Evolutionary conservation across 2,113 vertebrate species (phyloP).

Genomic region (Malurus elegans): DNA sequence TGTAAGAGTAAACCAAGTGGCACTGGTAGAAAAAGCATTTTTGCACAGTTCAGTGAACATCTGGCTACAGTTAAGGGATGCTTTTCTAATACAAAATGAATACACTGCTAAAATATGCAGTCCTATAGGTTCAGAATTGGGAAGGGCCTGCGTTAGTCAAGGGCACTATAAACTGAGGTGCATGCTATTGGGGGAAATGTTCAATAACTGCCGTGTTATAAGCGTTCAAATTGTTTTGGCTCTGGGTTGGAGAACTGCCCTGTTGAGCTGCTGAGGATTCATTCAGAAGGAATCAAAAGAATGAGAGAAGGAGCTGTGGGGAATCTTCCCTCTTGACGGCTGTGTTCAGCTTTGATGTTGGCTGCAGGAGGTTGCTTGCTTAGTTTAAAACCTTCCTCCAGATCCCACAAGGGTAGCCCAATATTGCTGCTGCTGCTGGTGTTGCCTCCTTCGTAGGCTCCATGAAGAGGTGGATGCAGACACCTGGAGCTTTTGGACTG

Average conservation of each 20-base stretch:
- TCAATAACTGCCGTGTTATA: background rate
- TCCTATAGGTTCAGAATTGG: constrained; percentile 29
- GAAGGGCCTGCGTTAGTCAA: background rate
- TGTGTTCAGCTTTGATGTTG: background rate
- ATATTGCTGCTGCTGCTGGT: background rate
- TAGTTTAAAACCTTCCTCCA: background rate
- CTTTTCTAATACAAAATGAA: constrained; percentile 31
- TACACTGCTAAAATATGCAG: constrained; percentile 36
- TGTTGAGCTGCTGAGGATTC: background rate
- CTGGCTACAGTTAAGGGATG: constrained; percentile 63
- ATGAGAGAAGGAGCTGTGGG: background rate
- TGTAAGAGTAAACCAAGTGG: constrained; percentile 59
- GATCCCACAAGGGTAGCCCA: background rate
- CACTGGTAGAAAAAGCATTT: constrained; percentile 22
- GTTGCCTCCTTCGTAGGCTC: background rate
- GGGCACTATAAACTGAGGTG: constrained; percentile 13
- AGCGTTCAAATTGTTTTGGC: background rate
- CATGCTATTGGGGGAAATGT: background rate
- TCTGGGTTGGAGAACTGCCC: background rate
- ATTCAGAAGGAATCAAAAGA: background rate
- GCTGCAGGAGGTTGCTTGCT: background rate
- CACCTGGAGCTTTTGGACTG: background rate
- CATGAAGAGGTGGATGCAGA: background rate
- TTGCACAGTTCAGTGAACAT: constrained; percentile 44
- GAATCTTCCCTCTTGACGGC: background rate